These are phyloP conservation scores for Macroglossus sobrinus DNA, from an alignment of 2,113 vertebrate genomes.

Conservation along the genomic window DNA sequence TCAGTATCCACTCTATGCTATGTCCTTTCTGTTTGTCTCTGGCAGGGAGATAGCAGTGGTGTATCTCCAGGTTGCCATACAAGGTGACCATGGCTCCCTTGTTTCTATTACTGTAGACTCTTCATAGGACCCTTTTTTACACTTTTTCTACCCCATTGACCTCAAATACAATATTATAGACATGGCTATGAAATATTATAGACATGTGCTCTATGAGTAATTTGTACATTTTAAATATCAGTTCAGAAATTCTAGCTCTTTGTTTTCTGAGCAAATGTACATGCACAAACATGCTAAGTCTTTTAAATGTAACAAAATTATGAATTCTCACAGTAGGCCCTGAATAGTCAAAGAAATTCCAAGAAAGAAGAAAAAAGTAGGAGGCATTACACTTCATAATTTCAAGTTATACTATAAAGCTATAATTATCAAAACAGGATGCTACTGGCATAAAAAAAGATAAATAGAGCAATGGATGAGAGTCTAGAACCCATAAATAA, in stretches of 20 bases:
- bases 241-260: not conserved
- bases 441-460: not conserved
- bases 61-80: not conserved
- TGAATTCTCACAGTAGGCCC: not conserved
- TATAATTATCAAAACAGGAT: not conserved
- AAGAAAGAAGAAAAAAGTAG: not conserved
- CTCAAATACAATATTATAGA: not conserved
- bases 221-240: not conserved
- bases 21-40: not conserved
- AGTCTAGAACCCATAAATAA: not conserved
- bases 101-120: not conserved
- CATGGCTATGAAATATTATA: not conserved
- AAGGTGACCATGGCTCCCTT: not conserved
- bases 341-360: not conserved
- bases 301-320: not conserved
- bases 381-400: not conserved
- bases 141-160: not conserved
- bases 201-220: not conserved
- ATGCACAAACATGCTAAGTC: fast-evolving
- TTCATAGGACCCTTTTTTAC: not conserved
- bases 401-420: not conserved
- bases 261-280: not conserved
- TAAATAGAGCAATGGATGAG: not conserved
- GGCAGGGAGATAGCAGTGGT: not conserved
- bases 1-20: fast-evolving